These are phyloP conservation scores for Drosophila hawaiiensis DNA, from an alignment of 2,888 invertebrate genomes.

Conservation along the genomic window DNA sequence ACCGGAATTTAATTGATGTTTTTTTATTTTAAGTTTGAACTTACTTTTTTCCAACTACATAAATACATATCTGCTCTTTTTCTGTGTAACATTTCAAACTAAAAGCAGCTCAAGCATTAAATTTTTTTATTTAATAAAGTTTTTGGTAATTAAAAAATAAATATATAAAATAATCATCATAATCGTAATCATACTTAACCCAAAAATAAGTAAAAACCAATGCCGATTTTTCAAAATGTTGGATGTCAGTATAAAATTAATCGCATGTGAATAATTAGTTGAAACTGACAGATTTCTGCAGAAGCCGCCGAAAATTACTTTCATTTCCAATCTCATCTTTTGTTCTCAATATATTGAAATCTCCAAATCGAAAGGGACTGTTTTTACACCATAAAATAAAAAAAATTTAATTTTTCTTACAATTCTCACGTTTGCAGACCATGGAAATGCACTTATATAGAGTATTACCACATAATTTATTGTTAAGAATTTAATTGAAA, in stretches of 20 bases:
- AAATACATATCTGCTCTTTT: neutral
- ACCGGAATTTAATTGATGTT: constrained; percentile 14
- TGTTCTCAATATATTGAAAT: neutral
- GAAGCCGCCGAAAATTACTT: neutral
- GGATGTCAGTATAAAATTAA: neutral
- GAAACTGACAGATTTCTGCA: neutral
- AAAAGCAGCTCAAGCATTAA: neutral
- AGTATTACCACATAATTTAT: neutral
- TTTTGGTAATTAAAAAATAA: neutral
- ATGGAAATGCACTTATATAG: neutral
- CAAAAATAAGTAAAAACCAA: neutral
- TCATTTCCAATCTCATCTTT: neutral
- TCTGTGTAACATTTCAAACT: neutral
- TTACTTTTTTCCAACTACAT: neutral
- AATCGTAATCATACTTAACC: neutral
- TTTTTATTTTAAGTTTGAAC: neutral
- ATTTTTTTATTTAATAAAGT: no score
- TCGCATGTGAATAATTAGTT: neutral
- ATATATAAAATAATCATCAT: neutral
- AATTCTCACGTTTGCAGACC: neutral
- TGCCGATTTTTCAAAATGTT: neutral
- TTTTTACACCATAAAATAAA: neutral
- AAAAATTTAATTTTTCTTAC: neutral
- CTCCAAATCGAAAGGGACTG: neutral
- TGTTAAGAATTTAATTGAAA: constrained; percentile 29